Evolutionary conservation across 2,797 vertebrate species (phyloP).

Genomic region (Steatocranus sp.): DNA sequence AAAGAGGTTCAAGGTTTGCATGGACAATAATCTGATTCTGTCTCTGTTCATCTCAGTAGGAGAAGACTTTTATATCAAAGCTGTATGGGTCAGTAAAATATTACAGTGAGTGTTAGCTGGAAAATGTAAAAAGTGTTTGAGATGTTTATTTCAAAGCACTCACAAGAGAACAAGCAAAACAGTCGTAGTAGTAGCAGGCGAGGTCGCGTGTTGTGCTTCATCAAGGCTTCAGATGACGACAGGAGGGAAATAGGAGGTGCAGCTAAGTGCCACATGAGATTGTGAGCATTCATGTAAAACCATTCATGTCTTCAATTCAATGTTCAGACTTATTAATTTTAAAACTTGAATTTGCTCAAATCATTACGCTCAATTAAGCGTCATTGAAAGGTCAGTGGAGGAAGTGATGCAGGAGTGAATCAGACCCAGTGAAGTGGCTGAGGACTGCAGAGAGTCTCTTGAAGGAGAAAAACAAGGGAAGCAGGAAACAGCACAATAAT

Average conservation of each 20-base stretch:
- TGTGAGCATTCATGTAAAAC: neutral
- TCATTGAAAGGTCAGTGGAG: neutral
- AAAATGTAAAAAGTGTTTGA: neutral
- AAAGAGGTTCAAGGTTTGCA: neutral
- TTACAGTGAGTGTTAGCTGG: neutral
- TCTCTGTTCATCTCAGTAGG: conserved; percentile 3
- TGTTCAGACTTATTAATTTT: neutral
- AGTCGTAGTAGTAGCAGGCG: too few species aligned
- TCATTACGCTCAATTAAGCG: neutral
- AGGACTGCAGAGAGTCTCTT: neutral
- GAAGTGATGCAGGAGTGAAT: neutral
- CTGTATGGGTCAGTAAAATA: neutral
- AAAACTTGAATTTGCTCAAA: neutral
- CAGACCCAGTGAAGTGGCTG: neutral
- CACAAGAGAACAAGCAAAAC: neutral
- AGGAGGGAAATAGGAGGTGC: neutral
- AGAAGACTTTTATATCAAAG: conserved; percentile 38
- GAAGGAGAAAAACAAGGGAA: neutral
- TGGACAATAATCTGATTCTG: conserved; percentile 28
- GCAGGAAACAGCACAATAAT: neutral
- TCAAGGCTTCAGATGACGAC: neutral
- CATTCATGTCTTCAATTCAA: neutral
- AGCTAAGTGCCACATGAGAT: neutral
- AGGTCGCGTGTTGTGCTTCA: neutral
- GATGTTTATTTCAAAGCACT: neutral